phyloP scores from a whole-genome alignment of 1,140 invertebrate species.

The Papilio machaon region DNA sequence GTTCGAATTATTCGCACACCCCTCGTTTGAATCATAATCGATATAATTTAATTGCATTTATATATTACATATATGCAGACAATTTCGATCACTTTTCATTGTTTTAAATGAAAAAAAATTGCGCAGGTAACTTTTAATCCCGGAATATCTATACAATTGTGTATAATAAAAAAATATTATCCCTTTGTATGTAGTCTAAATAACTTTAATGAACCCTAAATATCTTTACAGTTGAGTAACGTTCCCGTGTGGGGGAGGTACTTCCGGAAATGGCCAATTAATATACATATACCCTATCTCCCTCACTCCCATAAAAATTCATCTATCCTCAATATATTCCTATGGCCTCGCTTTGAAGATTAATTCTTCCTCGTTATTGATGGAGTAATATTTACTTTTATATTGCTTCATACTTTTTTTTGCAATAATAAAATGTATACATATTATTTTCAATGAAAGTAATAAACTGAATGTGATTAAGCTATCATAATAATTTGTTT shows the following conservation, averaged over 20 bases:
- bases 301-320: slow-evolving; percentile 22
- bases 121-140: too few relatives aligned
- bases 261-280: slow-evolving; percentile 34
- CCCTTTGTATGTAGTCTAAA: background rate
- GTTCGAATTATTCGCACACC: too few relatives aligned
- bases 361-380: slow-evolving; percentile 23
- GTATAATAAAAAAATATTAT: background rate
- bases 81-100: too few relatives aligned
- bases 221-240: slow-evolving; percentile 20
- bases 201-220: slow-evolving; percentile 5
- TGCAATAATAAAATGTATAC: background rate
- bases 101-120: too few relatives aligned
- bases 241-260: background rate
- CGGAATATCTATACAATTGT: background rate
- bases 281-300: slow-evolving; percentile 16
- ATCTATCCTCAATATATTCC: slow-evolving; percentile 12
- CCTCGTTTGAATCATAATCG: too few relatives aligned
- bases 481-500: background rate
- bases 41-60: too few relatives aligned
- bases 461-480: background rate
- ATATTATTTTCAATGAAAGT: background rate
- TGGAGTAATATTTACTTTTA: background rate
- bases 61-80: too few relatives aligned
- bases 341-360: slow-evolving; percentile 19
- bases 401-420: background rate